These are phyloP conservation scores for Pteruthius melanotis DNA, from an alignment of 2,113 vertebrate species.

Conservation along the genomic window DNA sequence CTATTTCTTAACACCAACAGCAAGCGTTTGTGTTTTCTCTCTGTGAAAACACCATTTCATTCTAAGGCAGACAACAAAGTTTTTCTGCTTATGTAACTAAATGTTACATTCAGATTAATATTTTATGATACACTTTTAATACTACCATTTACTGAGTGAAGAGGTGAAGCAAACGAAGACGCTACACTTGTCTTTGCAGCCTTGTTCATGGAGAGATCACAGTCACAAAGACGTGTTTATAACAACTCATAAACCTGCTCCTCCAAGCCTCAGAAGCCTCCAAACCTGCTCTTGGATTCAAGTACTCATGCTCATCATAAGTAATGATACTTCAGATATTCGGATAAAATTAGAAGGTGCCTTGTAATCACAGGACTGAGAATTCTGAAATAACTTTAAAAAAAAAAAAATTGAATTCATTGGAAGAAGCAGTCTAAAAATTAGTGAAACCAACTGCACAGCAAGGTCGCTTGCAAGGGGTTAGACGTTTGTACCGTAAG, in stretches of 20 bases:
- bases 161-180: neutral
- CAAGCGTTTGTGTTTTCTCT: neutral
- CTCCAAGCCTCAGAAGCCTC: neutral
- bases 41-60: neutral
- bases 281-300: neutral
- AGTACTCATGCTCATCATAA: neutral
- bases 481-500: neutral
- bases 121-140: neutral
- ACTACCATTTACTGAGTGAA: neutral
- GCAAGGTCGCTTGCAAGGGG: neutral
- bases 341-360: neutral
- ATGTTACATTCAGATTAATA: neutral
- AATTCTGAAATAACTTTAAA: neutral
- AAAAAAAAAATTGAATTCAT: fast-evolving
- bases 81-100: neutral
- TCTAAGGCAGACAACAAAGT: neutral
- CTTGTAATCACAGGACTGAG: neutral
- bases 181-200: neutral
- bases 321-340: neutral
- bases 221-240: neutral
- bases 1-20: neutral
- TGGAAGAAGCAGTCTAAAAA: neutral
- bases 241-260: neutral
- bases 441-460: fast-evolving
- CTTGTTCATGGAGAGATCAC: neutral